Evolutionary conservation across 1,140 invertebrate species (phyloP).

Genomic region (Euborellia annulipes): DNA sequence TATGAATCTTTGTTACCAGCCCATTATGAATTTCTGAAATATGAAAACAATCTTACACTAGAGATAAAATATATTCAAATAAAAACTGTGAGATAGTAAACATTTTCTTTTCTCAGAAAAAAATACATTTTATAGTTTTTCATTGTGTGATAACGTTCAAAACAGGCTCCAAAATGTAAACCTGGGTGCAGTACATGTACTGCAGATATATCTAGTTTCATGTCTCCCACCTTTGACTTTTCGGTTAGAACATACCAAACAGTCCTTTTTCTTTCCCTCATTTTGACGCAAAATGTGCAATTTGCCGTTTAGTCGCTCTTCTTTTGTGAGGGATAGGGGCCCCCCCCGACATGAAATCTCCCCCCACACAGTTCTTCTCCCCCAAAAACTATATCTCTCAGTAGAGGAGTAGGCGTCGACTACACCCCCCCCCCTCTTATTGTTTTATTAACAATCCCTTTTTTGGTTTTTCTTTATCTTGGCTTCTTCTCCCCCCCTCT

Average conservation of each 20-base stretch:
- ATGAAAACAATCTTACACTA: no score
- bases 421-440: conserved; percentile 13
- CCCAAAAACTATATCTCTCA: not conserved
- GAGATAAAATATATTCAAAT: no score
- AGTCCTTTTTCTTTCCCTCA: conserved; percentile 8
- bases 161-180: conserved; percentile 8
- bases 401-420: conserved; percentile 14
- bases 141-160: conserved; percentile 8
- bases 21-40: no score
- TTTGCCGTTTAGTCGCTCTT: conserved; percentile 3
- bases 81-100: no score
- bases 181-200: conserved; percentile 8
- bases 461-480: conserved; percentile 12
- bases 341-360: conserved; percentile 14
- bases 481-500: conserved; percentile 1
- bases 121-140: conserved; percentile 12
- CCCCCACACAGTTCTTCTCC: conserved; percentile 16
- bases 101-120: no score
- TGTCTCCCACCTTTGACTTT: conserved; percentile 7
- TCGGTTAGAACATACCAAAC: conserved; percentile 6
- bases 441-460: conserved; percentile 9
- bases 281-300: conserved; percentile 7
- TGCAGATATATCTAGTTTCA: conserved; percentile 8
- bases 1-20: no score
- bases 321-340: no score